A percentile compares a stretch with the other conserved stretches of the same genome.
Conservation (phyloP, 2,888 invertebrate species). For the Leptinotarsa peninsularis region DNA sequence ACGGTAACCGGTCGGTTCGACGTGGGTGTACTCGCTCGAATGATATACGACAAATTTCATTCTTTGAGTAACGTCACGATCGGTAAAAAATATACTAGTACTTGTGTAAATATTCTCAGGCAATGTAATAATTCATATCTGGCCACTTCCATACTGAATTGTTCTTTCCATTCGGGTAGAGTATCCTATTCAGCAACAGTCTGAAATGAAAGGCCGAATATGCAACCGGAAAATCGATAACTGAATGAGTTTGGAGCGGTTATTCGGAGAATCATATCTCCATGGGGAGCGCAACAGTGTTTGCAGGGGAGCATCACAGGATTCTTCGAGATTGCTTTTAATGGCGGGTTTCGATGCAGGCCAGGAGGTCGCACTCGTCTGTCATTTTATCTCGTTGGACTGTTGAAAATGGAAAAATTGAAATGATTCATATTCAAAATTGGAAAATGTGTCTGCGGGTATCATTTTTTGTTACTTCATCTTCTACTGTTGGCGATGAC, state of each 20-base stretch:
- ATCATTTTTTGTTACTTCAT: too few species aligned
- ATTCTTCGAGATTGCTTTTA: conserved; percentile 2
- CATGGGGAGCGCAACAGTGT: conserved; percentile 27
- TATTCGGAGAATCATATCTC: conserved; percentile 15
- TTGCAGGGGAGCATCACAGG: conserved; percentile 12
- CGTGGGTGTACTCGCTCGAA: too few species aligned
- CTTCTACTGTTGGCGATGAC: too few species aligned
- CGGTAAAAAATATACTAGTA: too few species aligned
- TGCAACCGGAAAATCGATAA: conserved; percentile 14
- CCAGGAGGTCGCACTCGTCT: not conserved
- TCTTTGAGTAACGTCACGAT: too few species aligned
- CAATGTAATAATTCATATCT: too few species aligned
- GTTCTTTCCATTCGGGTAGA: not conserved
- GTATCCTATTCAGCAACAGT: not conserved
- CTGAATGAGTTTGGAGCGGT: conserved; percentile 10
- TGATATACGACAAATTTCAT: too few species aligned
- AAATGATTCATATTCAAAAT: too few species aligned
- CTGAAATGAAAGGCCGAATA: not conserved
- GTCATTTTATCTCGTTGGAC: not conserved
- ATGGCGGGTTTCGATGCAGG: not conserved
- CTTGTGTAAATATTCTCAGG: too few species aligned
- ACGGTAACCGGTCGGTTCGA: too few species aligned
- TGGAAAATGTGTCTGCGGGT: too few species aligned
- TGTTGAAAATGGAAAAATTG: too few species aligned
- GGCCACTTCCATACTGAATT: not conserved